These are phyloP conservation scores for Ctenodactylus gundi DNA, from an alignment of 2,113 vertebrate genomes.

Conservation along the genomic window DNA sequence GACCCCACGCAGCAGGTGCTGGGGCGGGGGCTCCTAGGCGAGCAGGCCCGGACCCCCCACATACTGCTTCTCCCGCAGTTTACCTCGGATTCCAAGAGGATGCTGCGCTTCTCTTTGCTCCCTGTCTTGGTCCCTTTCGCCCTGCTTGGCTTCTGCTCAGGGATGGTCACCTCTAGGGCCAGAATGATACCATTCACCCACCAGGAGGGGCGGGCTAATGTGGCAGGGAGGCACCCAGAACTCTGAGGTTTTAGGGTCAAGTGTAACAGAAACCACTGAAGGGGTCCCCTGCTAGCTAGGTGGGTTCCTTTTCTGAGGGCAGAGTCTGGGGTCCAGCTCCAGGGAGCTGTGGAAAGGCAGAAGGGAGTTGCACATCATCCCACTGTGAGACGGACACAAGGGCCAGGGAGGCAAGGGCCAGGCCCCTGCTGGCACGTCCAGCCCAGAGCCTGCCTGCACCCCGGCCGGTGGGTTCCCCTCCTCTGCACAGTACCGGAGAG, in stretches of 20 bases:
- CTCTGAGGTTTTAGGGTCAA: background rate
- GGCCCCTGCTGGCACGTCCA: background rate
- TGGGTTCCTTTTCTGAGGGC: background rate
- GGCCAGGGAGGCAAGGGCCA: background rate
- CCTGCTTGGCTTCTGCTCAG: slow-evolving; percentile 63
- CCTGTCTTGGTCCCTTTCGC: slow-evolving; percentile 49
- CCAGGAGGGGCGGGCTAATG: background rate
- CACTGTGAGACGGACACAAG: background rate
- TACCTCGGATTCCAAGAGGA: slow-evolving; percentile 73
- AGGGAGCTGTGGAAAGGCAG: background rate
- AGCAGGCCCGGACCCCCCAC: background rate
- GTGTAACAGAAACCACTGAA: background rate
- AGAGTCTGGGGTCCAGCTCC: background rate
- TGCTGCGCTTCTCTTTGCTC: slow-evolving; percentile 67
- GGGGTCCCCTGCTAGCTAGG: background rate
- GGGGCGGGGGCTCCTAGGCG: rapidly evolving
- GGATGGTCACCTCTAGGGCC: slow-evolving; percentile 47
- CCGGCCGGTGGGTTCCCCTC: rapidly evolving
- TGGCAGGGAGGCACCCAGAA: background rate
- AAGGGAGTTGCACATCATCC: background rate
- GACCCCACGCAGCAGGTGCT: background rate
- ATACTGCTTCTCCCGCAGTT: background rate
- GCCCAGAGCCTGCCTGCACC: background rate
- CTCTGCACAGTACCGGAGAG: rapidly evolving
- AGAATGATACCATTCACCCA: background rate